Evolutionary conservation across 2,113 vertebrate species (phyloP), one percentile per base, ranked within the genome.

Genomic region (Phaethon lepturus): DNA sequence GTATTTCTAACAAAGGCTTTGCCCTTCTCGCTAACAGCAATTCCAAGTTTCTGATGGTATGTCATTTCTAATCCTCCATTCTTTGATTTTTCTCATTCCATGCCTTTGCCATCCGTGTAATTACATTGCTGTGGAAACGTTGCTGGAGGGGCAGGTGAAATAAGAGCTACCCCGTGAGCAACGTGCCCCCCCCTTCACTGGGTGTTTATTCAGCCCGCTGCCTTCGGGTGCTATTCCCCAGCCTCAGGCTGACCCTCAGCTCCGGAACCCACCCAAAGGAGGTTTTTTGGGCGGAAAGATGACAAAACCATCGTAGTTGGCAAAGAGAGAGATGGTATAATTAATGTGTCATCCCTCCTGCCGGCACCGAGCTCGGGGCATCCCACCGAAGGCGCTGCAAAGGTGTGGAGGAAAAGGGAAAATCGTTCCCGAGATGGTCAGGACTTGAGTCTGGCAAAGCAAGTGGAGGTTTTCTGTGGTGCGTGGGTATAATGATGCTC

Each of bases 111-210:
- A 9, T 42, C 82, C 26, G 28, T 49, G 47, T 68, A 45, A 73
- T 60, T 73, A 23, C 8, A 0, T 10, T 13, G 49, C 59, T 81
- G 82, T 45, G 77, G 9, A 64, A 44, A 44, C 1, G 3, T 10
- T 87, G 42, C 28, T 50, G 68, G 44, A 77, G 73, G 50, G 25
- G 68, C 68, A 84, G 68, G 68, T 73, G 67, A 64, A 63, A 15
- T 10, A 17, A 49, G 45, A 82, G 28, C 60, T 52, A 49, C 25
- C 10, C 24, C 5, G 0, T 3, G 55, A 52, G 66, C 49, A 52
- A 11, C 0, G 2, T 33, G 7, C 38, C 3, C 4, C 10, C 8
- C 7, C 14, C 23, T 47, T 64, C 7, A 5, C 31, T n/a, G 66
- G 29, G 55, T 45, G 52, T 28, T 79, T n/a, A 22, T 81, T 68